Conservation (phyloP, 2,113 vertebrate species). For the Lagenorhynchus albirostris region DNA sequence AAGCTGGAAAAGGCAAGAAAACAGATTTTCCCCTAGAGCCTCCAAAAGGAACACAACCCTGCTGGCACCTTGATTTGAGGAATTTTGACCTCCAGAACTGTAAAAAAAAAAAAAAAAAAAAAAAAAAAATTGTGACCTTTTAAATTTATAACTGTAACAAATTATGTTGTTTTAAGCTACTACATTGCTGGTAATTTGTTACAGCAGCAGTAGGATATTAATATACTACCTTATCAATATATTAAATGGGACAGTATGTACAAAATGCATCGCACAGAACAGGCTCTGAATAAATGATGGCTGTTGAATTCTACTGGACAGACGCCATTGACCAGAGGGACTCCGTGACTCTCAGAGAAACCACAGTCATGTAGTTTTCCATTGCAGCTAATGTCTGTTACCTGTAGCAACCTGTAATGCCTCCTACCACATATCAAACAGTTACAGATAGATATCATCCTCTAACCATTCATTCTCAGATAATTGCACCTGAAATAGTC, state of each 20-base stretch:
- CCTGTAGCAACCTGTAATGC: neutral
- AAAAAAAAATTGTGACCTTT: neutral
- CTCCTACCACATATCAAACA: neutral
- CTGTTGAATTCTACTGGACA: neutral
- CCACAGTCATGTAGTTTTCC: neutral
- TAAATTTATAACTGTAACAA: neutral
- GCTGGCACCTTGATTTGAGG: neutral
- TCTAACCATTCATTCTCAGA: neutral
- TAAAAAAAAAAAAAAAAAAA: neutral
- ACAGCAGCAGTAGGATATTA: neutral
- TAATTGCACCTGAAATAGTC: constrained; percentile 34
- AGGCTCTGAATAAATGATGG: neutral
- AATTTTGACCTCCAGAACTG: neutral
- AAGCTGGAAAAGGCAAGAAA: neutral
- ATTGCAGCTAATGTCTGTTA: neutral
- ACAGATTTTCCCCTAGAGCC: neutral
- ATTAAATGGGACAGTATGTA: neutral
- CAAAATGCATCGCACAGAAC: neutral
- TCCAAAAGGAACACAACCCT: neutral
- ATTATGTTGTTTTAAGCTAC: neutral
- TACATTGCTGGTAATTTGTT: neutral
- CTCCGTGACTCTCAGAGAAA: neutral
- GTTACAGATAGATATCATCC: neutral
- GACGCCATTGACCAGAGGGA: neutral
- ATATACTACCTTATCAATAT: neutral